These are phyloP conservation scores for Oreochromis grahami DNA, from an alignment of 2,797 vertebrate species.

Conservation along the genomic window DNA sequence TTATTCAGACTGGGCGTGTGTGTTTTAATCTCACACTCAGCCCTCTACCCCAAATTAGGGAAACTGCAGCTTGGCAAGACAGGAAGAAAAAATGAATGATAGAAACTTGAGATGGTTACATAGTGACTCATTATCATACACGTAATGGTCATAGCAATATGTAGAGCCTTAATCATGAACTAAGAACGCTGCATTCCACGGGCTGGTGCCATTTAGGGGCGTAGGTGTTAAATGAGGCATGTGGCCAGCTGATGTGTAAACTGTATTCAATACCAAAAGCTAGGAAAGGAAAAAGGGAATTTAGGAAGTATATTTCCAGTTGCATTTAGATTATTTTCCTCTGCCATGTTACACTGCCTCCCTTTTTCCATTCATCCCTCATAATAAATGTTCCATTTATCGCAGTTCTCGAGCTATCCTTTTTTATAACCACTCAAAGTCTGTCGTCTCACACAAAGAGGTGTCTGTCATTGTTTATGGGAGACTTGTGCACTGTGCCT, in stretches of 20 bases:
- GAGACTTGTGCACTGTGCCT: conserved; percentile 51
- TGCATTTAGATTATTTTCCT: not conserved
- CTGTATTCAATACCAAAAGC: not conserved
- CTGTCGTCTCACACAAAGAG: conserved; percentile 49
- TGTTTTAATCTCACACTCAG: conserved; percentile 16
- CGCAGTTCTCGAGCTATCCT: not conserved
- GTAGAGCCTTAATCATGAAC: conserved; percentile 27
- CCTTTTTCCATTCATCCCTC: not conserved
- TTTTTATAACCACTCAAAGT: conserved; percentile 17
- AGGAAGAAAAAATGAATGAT: conserved; percentile 37
- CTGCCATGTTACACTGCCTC: not conserved
- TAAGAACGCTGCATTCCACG: conserved; percentile 21
- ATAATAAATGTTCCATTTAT: conserved; percentile 35
- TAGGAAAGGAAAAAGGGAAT: not conserved
- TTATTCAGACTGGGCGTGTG: conserved; percentile 51
- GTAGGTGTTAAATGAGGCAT: conserved; percentile 32
- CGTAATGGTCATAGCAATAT: conserved; percentile 15
- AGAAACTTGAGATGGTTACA: conserved; percentile 33
- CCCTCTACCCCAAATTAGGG: conserved; percentile 67
- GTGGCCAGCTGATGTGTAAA: conserved; percentile 32
- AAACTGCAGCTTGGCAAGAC: conserved; percentile 36
- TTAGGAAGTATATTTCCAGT: not conserved
- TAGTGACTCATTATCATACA: conserved; percentile 52
- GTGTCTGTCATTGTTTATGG: conserved; percentile 53
- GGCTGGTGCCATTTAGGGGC: conserved; percentile 6